phyloP scores from a whole-genome alignment of 2,113 vertebrate species.

The Gallinago paraguaiae region DNA sequence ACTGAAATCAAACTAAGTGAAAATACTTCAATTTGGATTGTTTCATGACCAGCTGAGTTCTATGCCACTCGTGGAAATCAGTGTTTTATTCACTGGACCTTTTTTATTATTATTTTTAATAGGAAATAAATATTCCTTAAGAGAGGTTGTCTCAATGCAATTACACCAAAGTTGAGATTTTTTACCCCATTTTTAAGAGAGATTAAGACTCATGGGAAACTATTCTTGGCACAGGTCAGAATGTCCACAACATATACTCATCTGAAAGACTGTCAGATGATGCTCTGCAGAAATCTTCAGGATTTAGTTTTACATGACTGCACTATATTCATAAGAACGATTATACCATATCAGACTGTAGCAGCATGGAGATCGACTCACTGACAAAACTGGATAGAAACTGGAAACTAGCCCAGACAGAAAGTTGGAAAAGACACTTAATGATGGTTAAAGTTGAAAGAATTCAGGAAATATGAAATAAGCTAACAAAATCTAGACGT shows the following conservation, averaged over 20 bases:
- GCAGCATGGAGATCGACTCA: background rate
- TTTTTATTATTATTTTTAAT: background rate
- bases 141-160: background rate
- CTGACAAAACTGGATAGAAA: background rate
- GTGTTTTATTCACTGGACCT: background rate
- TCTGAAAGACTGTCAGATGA: background rate
- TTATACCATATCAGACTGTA: background rate
- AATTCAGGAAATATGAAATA: background rate
- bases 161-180: background rate
- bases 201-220: background rate
- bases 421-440: background rate
- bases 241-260: background rate
- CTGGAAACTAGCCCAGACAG: background rate
- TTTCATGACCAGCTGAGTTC: background rate
- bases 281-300: background rate
- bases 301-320: background rate
- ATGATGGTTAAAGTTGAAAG: background rate
- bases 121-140: background rate
- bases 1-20: background rate
- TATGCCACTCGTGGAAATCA: background rate
- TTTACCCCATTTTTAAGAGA: background rate
- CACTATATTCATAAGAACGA: background rate
- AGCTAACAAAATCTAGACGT: background rate
- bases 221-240: background rate
- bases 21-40: background rate